Evolutionary conservation across 1,140 invertebrate genomes (phyloP).

Genomic region (Ganaspis sp.): DNA sequence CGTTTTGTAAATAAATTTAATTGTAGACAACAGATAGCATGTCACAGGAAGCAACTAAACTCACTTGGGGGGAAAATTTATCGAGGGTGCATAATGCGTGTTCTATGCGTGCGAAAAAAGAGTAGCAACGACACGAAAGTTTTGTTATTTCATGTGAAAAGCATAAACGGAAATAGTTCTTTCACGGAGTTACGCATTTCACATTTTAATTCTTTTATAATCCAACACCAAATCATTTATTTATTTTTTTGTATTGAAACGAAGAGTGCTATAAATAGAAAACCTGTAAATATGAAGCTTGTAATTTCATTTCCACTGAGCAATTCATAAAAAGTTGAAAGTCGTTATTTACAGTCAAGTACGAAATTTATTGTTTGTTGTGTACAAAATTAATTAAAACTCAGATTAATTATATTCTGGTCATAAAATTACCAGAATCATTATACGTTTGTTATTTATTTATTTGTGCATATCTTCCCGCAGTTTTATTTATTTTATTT

Average conservation of each 20-base stretch:
- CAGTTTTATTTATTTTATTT: too few species aligned
- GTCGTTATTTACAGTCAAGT: too few species aligned
- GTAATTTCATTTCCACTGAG: too few species aligned
- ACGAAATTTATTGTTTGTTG: too few species aligned
- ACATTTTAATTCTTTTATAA: background rate
- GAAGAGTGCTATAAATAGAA: too few species aligned
- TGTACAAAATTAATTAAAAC: too few species aligned
- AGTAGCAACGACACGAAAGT: background rate
- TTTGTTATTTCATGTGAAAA: background rate
- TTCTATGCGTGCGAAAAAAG: constrained; percentile 8
- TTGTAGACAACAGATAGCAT: constrained; percentile 4
- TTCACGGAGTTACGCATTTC: background rate
- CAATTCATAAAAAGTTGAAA: too few species aligned
- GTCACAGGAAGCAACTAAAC: constrained; percentile 4
- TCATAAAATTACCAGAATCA: too few species aligned
- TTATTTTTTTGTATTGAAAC: background rate
- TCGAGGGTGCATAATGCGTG: constrained; percentile 8
- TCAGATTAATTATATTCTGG: too few species aligned
- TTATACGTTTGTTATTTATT: too few species aligned
- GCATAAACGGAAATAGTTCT: constrained; percentile 9
- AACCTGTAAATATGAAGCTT: too few species aligned
- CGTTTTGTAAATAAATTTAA: constrained; percentile 11
- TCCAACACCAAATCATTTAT: background rate
- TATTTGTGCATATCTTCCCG: too few species aligned
- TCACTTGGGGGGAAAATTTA: constrained; percentile 4